Conservation (phyloP, 2,888 invertebrate species). For the Lacanobia wlatinum region DNA sequence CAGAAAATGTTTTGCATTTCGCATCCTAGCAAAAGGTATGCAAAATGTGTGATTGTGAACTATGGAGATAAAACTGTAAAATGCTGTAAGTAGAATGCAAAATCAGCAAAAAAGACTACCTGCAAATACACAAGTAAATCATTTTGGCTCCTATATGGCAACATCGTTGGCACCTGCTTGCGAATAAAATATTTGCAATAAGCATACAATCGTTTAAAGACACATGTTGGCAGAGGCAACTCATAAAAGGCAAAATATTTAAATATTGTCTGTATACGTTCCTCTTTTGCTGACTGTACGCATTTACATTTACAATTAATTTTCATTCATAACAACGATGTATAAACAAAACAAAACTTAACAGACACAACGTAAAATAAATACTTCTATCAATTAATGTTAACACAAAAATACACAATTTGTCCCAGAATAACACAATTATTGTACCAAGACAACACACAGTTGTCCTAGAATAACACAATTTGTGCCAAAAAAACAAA, state of each 20-base stretch:
- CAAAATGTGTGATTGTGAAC: background rate
- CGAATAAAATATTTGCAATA: background rate
- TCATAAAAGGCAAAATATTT: background rate
- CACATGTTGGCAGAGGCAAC: background rate
- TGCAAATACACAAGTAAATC: background rate
- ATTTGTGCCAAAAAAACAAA: slow-evolving; percentile 25
- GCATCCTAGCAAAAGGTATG: no score
- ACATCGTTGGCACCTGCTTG: background rate
- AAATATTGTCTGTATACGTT: background rate
- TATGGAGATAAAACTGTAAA: background rate
- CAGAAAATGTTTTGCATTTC: no score
- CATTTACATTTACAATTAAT: background rate
- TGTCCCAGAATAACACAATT: slow-evolving; percentile 16
- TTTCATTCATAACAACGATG: background rate
- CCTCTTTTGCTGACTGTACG: background rate
- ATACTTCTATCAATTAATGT: slow-evolving; percentile 14
- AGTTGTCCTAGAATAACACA: slow-evolving; percentile 17
- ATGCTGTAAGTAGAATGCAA: background rate
- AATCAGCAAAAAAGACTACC: background rate
- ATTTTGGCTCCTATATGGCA: background rate
- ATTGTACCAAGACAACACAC: slow-evolving; percentile 14
- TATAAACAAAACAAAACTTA: slow-evolving; percentile 5
- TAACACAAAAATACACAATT: slow-evolving; percentile 15
- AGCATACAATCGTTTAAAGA: background rate
- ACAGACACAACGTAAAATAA: slow-evolving; percentile 24